A percentile compares a stretch with the other conserved stretches of the same genome.
Conservation (phyloP, 2,113 vertebrate genomes). For the Albula glossodonta region DNA sequence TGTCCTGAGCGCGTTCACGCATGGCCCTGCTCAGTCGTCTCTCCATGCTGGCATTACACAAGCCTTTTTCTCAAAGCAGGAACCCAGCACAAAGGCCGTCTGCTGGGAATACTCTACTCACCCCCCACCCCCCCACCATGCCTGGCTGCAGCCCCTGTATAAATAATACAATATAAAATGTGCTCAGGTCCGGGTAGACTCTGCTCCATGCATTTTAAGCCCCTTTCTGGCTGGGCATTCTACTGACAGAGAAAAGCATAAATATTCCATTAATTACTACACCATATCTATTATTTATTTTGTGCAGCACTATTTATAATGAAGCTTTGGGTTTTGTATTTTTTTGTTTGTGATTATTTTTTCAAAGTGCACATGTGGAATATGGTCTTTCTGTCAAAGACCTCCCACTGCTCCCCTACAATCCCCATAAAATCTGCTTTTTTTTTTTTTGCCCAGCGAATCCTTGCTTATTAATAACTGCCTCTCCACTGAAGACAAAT, state of each 20-base stretch:
- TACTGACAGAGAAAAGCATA: constrained; percentile 8
- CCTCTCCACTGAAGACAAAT: constrained; percentile 53
- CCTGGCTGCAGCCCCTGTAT: constrained; percentile 61
- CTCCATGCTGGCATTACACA: constrained; percentile 61
- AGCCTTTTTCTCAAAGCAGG: constrained; percentile 65
- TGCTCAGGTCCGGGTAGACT: constrained; percentile 48
- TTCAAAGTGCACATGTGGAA: not conserved
- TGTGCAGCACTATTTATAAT: not conserved
- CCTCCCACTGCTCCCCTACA: not conserved
- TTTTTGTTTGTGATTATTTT: constrained; percentile 9
- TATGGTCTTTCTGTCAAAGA: not conserved
- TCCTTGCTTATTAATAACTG: constrained; percentile 7
- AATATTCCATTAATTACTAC: constrained; percentile 23
- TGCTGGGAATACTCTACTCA: constrained; percentile 53
- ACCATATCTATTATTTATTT: constrained; percentile 13
- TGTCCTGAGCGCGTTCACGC: constrained; percentile 68
- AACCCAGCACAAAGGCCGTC: constrained; percentile 66
- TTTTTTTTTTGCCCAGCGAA: not conserved
- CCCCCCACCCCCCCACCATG: constrained; percentile 6
- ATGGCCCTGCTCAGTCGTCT: constrained; percentile 66
- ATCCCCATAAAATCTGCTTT: not conserved
- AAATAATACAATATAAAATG: constrained; percentile 68
- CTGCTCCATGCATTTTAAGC: constrained; percentile 53
- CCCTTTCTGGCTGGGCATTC: constrained; percentile 25
- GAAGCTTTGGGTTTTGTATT: constrained; percentile 9